Evolutionary conservation across 2,797 vertebrate genomes (phyloP).

Genomic region (Amphiprion clarkii): DNA sequence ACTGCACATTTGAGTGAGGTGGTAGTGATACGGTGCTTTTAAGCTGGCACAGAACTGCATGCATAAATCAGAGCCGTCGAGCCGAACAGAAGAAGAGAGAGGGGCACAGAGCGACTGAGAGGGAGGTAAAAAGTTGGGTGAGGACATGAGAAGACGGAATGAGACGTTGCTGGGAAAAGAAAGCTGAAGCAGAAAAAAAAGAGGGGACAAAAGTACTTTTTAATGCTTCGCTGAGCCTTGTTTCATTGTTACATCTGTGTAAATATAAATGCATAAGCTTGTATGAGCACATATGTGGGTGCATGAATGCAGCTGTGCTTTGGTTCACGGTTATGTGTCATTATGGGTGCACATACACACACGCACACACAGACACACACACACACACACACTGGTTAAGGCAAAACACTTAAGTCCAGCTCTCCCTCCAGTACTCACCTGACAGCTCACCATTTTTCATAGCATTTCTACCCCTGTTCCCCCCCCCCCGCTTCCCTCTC

Average conservation of each 20-base stretch:
- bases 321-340: slow-evolving; percentile 41
- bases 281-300: slow-evolving; percentile 2
- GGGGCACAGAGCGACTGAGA: slow-evolving; percentile 3
- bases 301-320: slow-evolving; percentile 38
- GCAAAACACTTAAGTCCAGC: slow-evolving; percentile 67
- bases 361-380: slow-evolving; percentile 13
- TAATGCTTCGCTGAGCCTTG: slow-evolving; percentile 27
- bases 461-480: slow-evolving; percentile 31
- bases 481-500: slow-evolving; percentile 28
- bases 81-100: slow-evolving; percentile 27
- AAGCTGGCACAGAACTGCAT: slow-evolving; percentile 43
- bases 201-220: slow-evolving; percentile 9
- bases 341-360: slow-evolving; percentile 26
- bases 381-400: slow-evolving; percentile 45
- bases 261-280: slow-evolving; percentile 11
- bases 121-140: slow-evolving; percentile 23
- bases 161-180: slow-evolving; percentile 20
- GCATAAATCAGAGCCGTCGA: slow-evolving; percentile 56
- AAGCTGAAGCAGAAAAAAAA: slow-evolving; percentile 5
- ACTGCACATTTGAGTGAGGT: slow-evolving; percentile 49
- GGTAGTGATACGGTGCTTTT: slow-evolving; percentile 51
- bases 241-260: slow-evolving; percentile 26
- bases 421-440: slow-evolving; percentile 58
- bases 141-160: slow-evolving; percentile 4
- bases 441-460: slow-evolving; percentile 71